Conservation (phyloP, 2,888 invertebrate species). For the Deladenus siricidicola region DNA sequence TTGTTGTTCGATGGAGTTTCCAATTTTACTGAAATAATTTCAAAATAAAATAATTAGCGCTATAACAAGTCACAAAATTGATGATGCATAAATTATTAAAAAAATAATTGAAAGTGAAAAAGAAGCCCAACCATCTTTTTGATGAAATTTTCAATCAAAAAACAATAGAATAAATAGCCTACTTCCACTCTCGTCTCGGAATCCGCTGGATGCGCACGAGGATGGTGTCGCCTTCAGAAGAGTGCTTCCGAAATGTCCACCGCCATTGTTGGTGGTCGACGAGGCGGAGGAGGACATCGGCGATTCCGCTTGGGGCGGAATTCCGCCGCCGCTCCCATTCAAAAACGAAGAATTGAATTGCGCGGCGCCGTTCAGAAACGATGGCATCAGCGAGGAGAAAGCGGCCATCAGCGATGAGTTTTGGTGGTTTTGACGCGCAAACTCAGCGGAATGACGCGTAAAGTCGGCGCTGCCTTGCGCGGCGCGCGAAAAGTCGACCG, state of each 20-base stretch:
- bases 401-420: slow-evolving; percentile 57
- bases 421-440: no score
- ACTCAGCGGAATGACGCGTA: no score
- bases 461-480: no score
- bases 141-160: no score
- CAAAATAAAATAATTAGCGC: background rate
- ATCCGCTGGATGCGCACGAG: background rate
- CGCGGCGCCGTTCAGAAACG: background rate
- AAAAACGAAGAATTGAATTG: slow-evolving; percentile 3
- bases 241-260: background rate
- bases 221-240: background rate
- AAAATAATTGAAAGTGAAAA: no score
- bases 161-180: no score
- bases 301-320: slow-evolving; percentile 3
- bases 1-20: background rate
- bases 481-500: background rate
- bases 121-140: no score
- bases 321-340: background rate
- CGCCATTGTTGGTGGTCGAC: background rate
- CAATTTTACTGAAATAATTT: slow-evolving; percentile 1
- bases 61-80: background rate
- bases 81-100: background rate
- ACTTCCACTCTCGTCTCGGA: background rate
- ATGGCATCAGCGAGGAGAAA: slow-evolving; percentile 57
- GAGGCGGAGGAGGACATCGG: slow-evolving; percentile 1